Evolutionary conservation across 2,888 invertebrate genomes (phyloP), one percentile per base, ranked within the genome.

Genomic region (Cephus rjabovi): DNA sequence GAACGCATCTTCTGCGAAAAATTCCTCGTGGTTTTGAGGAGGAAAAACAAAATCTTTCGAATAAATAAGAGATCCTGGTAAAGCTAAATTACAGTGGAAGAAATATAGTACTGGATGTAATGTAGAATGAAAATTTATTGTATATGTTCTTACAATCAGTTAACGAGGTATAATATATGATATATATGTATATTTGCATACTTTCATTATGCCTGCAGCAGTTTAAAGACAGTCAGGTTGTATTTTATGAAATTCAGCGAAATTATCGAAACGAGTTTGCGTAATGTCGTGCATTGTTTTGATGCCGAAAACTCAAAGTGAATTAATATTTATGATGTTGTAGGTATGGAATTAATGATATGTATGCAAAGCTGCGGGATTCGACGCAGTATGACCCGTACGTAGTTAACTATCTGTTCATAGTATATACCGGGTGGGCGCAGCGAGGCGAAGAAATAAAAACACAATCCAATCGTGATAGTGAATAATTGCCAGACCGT

Each of bases 401-500:
- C 56, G 23, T 56, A 23, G 56, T 56, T 56, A 56, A 9, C 56
- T 56, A 56, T 23, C 56, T 23, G 56, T 23, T 23, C 56, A 9
- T 56, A 56, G 56, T 56, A 56, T 56, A 56, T 56, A 56, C 9
- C 56, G 56, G 56, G 56, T 56, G 56, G 56, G 23, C 56, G 56
- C 56, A 56, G 56, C 56, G 56, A 56, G 56, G 56, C 56, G 56
- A 56, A 56, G 23, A 56, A 56, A 23, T 56, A 23, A 56, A 56
- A 31, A 34, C 71, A 71, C 71, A 34, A 71, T 71, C 71, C 71
- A 33, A 71, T 71, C 71, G 71, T 34, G 71, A 56, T 71, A 34
- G 71, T 33, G 71, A 34, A 71, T 33, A 31, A 34, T 34, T 34
- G 71, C 33, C 12, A 33, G 34, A 71, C 71, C 71, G 31, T 71